These are phyloP conservation scores for Enteromius viviparus DNA, from an alignment of 2,797 vertebrate species.

Conservation along the genomic window DNA sequence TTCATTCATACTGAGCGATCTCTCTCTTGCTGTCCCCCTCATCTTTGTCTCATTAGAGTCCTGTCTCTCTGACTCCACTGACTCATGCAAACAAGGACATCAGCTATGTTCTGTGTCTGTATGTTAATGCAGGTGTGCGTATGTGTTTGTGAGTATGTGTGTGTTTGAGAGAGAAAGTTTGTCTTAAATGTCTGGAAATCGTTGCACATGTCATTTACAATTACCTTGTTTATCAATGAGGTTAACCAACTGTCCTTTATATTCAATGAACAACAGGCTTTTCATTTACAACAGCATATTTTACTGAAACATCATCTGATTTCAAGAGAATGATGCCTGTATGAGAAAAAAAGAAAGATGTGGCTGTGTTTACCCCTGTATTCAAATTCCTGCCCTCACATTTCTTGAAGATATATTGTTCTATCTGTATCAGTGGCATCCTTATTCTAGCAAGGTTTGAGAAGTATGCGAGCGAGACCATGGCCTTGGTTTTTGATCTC, in stretches of 20 bases:
- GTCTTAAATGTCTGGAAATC: slow-evolving; percentile 11
- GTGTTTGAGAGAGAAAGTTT: slow-evolving; percentile 25
- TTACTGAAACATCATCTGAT: slow-evolving; percentile 5
- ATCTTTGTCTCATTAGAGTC: slow-evolving; percentile 29
- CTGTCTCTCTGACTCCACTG: slow-evolving; percentile 17
- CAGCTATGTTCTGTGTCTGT: background rate
- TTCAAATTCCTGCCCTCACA: background rate
- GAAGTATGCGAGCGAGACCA: slow-evolving; percentile 20
- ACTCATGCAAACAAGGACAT: slow-evolving; percentile 34
- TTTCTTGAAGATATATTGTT: background rate
- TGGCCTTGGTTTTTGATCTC: slow-evolving; percentile 42
- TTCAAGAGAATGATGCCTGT: background rate
- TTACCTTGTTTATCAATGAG: slow-evolving; percentile 24
- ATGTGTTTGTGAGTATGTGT: background rate
- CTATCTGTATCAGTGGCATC: background rate
- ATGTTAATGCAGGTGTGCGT: slow-evolving; percentile 24
- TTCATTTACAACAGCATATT: slow-evolving; percentile 21
- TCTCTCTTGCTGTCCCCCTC: background rate
- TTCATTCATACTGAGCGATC: background rate
- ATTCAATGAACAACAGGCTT: slow-evolving; percentile 22
- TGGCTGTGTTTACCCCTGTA: background rate
- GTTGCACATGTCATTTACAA: slow-evolving; percentile 21
- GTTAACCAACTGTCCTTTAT: slow-evolving; percentile 29
- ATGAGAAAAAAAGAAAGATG: background rate
- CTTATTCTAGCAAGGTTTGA: slow-evolving; percentile 14